A percentile compares a stretch with the other conserved stretches of the same genome.
These are phyloP conservation scores for Drosophila leontia DNA, from an alignment of 1,140 invertebrate species.

Conservation along the genomic window DNA sequence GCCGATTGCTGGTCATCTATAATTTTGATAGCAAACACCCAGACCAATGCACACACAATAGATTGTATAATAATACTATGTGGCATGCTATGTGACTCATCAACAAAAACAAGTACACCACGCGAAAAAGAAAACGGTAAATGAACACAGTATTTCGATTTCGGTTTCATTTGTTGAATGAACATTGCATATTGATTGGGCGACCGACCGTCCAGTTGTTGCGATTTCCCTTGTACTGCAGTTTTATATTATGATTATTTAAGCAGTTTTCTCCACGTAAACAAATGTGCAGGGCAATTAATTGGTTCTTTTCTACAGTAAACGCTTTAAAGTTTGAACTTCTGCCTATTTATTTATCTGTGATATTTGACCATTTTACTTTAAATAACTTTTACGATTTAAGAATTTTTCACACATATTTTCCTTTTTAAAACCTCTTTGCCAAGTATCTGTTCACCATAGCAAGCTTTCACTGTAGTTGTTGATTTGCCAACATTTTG, in stretches of 20 bases:
- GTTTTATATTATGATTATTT: background rate
- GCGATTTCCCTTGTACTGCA: slow-evolving; percentile 29
- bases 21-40: slow-evolving; percentile 48
- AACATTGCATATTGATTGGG: slow-evolving; percentile 44
- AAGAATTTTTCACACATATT: background rate
- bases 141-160: slow-evolving; percentile 18
- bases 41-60: slow-evolving; percentile 26
- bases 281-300: slow-evolving; percentile 12
- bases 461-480: background rate
- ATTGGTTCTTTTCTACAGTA: background rate
- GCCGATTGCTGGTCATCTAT: slow-evolving; percentile 45
- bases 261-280: slow-evolving; percentile 21
- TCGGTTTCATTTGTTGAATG: slow-evolving; percentile 51
- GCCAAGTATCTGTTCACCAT: background rate
- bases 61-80: slow-evolving; percentile 57
- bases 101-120: slow-evolving; percentile 17
- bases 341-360: background rate
- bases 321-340: background rate
- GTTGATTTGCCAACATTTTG: background rate
- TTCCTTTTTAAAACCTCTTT: background rate
- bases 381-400: too few relatives aligned
- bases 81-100: slow-evolving; percentile 45
- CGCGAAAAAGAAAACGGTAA: slow-evolving; percentile 35
- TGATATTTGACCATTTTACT: too few relatives aligned
- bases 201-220: background rate